phyloP scores from a whole-genome alignment of 2,113 vertebrate genomes.

The Daboia siamensis region DNA sequence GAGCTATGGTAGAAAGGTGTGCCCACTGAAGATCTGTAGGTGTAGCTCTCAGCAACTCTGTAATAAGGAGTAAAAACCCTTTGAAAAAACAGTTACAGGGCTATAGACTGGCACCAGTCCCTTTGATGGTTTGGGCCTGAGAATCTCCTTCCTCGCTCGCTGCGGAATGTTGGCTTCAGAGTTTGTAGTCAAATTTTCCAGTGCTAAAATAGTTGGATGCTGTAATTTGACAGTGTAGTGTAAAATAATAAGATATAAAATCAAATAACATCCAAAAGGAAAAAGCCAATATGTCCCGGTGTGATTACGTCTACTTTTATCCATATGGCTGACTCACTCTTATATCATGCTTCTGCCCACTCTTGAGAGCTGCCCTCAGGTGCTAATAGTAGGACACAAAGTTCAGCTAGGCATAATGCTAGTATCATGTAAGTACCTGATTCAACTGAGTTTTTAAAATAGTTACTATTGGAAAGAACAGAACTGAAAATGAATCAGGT shows the following conservation, averaged over 20 bases:
- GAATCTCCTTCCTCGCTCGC: not conserved
- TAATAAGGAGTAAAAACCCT: not conserved
- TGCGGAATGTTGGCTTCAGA: not conserved
- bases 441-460: not conserved
- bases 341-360: not conserved
- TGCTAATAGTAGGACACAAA: not conserved
- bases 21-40: not conserved
- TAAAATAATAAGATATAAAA: not conserved
- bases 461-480: not conserved
- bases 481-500: not conserved
- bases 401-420: not conserved
- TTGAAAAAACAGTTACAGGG: not conserved
- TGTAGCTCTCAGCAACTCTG: not conserved
- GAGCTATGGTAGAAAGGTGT: not conserved
- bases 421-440: not conserved
- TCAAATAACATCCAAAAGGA: not conserved
- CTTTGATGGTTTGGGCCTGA: not conserved
- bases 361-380: not conserved
- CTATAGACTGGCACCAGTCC: not conserved
- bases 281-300: not conserved
- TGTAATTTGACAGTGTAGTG: not conserved
- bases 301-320: not conserved
- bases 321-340: not conserved
- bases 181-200: not conserved
- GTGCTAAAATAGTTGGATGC: not conserved